Evolutionary conservation across 2,113 vertebrate species (phyloP).

Genomic region (Daphoenositta chrysoptera): DNA sequence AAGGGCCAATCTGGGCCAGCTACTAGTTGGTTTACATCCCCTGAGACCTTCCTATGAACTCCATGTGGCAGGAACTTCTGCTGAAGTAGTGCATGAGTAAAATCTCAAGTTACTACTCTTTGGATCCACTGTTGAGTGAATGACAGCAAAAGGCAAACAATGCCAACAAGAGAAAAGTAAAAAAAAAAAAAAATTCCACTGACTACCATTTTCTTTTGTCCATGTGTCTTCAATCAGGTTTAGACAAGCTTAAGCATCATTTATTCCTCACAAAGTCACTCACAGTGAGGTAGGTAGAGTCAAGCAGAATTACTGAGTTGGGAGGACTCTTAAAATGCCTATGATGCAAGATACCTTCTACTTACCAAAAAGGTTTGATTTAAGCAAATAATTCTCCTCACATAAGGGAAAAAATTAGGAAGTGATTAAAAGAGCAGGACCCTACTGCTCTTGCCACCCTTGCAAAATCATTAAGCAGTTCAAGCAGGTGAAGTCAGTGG

Average conservation of each 20-base stretch:
- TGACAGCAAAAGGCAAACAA: background rate
- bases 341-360: background rate
- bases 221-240: background rate
- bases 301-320: background rate
- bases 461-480: background rate
- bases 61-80: background rate
- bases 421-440: background rate
- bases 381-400: background rate
- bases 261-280: background rate
- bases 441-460: background rate
- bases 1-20: background rate
- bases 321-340: background rate
- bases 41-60: background rate
- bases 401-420: background rate
- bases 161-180: background rate
- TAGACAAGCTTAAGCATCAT: background rate
- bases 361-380: background rate
- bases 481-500: background rate
- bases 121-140: background rate
- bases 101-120: constrained; percentile 23
- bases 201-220: constrained; percentile 9
- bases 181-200: background rate
- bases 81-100: background rate
- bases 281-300: background rate
- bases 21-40: background rate